Evolutionary conservation across 2,888 invertebrate species (phyloP), one percentile per base, ranked within the genome.

Genomic region (Xanthia togata): DNA sequence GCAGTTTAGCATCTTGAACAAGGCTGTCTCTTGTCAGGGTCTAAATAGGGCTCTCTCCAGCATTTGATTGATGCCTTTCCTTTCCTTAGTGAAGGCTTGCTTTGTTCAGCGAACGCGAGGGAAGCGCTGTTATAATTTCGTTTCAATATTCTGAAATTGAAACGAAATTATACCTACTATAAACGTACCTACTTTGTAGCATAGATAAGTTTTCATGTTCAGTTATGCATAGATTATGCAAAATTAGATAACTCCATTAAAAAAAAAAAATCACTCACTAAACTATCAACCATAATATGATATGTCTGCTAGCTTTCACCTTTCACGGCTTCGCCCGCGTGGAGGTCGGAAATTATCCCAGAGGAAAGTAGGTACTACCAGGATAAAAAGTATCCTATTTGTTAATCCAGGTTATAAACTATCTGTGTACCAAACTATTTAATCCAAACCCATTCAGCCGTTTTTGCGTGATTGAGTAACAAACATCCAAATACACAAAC

Each of bases 41-140:
- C 5, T 67, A 26, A 23, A 17, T 35, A 9, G 6, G 69, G 26
- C 41, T 41, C 41, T 44, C 47, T 44, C 8, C 4, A 35, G 50
- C 31, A 35, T 41, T 71, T 79, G 79, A 79, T 79, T 79, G 41
- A 78, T 57, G 50, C 14, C 26, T 53, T 35, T 53, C 64, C 50
- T 55, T 44, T 12, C 23, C 14, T 14, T 47, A 8, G 20, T 4
- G 26, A 26, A 38, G 4, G 23, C 35, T 6, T 26, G 53, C 44
- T 70, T 62, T 70, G 44, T 70, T 70, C 44, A 55, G 23, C n/a
- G 35, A 62, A 62, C 23, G 23, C 1, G 26, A 55, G 70, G 1
- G 17, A 47, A 55, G 20, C 23, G 14, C 20, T 47, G 26, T 55
- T n/a, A 47, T 55, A 14, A 20, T 47, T 62, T 26, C n/a, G 17